phyloP scores from a whole-genome alignment of 2,888 invertebrate species.

The Protophormia terraenovae region DNA sequence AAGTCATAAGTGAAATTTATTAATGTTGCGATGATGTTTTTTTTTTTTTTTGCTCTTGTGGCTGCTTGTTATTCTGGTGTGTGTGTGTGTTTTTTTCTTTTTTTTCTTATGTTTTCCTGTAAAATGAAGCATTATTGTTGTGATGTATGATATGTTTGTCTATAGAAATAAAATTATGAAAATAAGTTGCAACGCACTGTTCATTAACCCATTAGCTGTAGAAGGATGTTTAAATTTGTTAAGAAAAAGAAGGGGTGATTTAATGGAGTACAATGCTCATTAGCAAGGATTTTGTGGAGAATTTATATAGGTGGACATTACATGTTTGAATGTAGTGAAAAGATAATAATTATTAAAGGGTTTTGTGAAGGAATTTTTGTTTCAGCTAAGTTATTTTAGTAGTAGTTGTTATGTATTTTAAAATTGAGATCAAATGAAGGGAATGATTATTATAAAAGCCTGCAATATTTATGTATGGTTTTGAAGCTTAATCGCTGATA shows the following conservation, averaged over 20 bases:
- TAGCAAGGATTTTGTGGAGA: not conserved
- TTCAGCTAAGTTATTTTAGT: too few relatives aligned
- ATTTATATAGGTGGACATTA: not conserved
- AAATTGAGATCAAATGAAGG: not conserved
- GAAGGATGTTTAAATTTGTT: not conserved
- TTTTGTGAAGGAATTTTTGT: not conserved
- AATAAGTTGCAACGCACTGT: not conserved
- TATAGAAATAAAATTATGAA: constrained; percentile 32
- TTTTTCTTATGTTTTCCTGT: not conserved
- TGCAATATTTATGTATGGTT: too few relatives aligned
- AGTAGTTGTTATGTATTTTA: too few relatives aligned
- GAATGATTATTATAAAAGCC: too few relatives aligned
- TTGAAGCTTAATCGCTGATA: not conserved
- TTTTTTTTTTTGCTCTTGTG: not conserved
- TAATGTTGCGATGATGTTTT: constrained; percentile 56
- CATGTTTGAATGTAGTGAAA: not conserved
- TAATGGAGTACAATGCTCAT: constrained; percentile 30
- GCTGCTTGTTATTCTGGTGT: too few relatives aligned
- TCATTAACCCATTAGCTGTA: constrained; percentile 56
- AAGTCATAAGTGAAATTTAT: constrained; percentile 78
- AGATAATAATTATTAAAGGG: not conserved
- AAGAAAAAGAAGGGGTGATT: constrained; percentile 8
- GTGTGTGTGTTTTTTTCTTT: too few relatives aligned
- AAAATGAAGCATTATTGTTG: constrained; percentile 40
- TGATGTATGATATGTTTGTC: constrained; percentile 20